Evolutionary conservation across 2,888 invertebrate genomes (phyloP).

Genomic region (Scaptomyza tumidula): DNA sequence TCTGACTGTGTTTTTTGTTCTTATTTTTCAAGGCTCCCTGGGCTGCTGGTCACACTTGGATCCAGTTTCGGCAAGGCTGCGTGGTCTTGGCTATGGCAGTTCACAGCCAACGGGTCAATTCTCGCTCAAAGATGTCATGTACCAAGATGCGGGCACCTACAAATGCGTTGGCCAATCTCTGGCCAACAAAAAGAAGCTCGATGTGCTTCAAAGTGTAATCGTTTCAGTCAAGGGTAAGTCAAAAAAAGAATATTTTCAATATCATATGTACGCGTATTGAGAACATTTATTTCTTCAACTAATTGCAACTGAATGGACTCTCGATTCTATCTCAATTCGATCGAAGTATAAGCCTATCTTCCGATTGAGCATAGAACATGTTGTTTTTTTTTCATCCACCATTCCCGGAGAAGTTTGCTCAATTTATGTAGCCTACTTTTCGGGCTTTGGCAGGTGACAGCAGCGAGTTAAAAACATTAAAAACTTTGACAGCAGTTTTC

Average conservation of each 20-base stretch:
- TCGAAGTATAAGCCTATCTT: constrained; percentile 11
- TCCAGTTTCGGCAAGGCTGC: constrained; percentile 85
- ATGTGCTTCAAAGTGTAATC: constrained; percentile 86
- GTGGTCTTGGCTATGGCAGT: constrained; percentile 86
- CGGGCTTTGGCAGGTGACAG: constrained; percentile 70
- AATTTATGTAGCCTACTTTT: constrained; percentile 54
- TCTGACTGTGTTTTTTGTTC: background rate
- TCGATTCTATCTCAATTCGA: no score
- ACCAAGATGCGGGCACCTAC: constrained; percentile 91
- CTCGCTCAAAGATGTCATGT: constrained; percentile 89
- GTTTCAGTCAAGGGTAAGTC: constrained; percentile 86
- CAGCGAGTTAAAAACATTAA: constrained; percentile 76
- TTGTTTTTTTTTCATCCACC: background rate
- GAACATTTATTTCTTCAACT: no score
- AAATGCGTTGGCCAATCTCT: constrained; percentile 87
- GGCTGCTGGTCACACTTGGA: constrained; percentile 88
- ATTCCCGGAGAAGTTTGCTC: constrained; percentile 17
- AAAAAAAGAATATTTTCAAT: no score
- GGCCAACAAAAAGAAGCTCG: constrained; percentile 85
- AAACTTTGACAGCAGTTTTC: constrained; percentile 79
- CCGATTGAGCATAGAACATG: constrained; percentile 10
- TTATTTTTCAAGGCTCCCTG: constrained; percentile 85
- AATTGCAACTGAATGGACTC: no score
- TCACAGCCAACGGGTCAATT: constrained; percentile 87
- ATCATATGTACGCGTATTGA: no score